Conservation (phyloP, 2,797 vertebrate species). For the Florisuga fusca region DNA sequence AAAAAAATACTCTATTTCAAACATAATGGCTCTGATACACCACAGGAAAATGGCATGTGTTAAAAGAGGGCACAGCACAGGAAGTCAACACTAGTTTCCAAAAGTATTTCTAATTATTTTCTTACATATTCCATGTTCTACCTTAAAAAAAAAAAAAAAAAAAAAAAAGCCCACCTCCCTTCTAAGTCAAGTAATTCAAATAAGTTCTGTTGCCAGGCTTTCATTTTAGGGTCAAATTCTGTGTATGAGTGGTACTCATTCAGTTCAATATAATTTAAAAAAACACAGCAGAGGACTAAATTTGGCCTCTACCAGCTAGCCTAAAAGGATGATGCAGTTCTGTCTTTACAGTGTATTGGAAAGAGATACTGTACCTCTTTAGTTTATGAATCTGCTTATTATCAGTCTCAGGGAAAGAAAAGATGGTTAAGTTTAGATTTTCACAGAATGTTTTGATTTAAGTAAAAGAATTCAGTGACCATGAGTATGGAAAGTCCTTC, state of each 20-base stretch:
- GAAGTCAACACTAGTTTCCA: background rate
- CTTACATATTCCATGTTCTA: background rate
- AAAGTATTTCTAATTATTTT: background rate
- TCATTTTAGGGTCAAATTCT: conserved; percentile 26
- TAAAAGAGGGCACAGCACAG: background rate
- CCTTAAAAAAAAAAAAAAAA: background rate
- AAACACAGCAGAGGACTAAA: conserved; percentile 30
- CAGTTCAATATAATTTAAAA: conserved; percentile 42
- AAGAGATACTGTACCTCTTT: conserved; percentile 31
- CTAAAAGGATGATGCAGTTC: conserved; percentile 13
- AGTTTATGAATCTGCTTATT: conserved; percentile 48
- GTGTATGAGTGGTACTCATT: conserved; percentile 45
- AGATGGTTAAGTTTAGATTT: conserved; percentile 58
- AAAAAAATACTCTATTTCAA: background rate
- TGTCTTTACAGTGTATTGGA: conserved; percentile 31
- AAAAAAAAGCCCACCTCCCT: background rate
- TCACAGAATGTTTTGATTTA: conserved; percentile 63
- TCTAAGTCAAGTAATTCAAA: conserved; percentile 22
- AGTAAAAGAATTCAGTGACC: conserved; percentile 52
- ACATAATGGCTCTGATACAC: background rate
- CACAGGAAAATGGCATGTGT: background rate
- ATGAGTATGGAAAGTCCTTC: conserved; percentile 54
- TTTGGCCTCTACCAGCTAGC: conserved; percentile 40
- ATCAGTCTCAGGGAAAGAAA: conserved; percentile 27
- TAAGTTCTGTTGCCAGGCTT: conserved; percentile 17